Evolutionary conservation across 2,113 vertebrate species (phyloP).

Genomic region (Cathartes aura): DNA sequence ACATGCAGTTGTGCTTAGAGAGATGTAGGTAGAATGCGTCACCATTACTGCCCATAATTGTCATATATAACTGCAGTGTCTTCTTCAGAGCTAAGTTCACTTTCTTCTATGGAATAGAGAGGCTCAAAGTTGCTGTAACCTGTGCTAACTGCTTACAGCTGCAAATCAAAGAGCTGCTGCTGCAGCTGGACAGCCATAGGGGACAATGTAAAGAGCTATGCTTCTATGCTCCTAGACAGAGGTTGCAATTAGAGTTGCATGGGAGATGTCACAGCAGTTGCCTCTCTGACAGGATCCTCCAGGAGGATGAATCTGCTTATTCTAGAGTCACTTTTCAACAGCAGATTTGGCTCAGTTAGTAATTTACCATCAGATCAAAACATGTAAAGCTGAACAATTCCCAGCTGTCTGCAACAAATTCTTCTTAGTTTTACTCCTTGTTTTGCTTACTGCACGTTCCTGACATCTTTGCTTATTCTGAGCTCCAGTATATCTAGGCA

Average conservation of each 20-base stretch:
- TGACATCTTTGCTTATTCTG: not conserved
- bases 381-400: not conserved
- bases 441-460: not conserved
- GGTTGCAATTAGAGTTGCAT: not conserved
- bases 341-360: not conserved
- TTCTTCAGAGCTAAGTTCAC: not conserved
- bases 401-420: not conserved
- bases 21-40: accelerated
- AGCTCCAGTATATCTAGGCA: not conserved
- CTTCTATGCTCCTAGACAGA: not conserved
- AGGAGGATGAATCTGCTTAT: not conserved
- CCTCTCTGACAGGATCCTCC: not conserved
- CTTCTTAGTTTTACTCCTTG: not conserved
- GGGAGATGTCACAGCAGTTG: not conserved
- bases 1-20: not conserved
- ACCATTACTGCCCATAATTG: not conserved
- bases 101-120: not conserved
- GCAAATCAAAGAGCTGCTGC: not conserved
- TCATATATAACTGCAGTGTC: not conserved
- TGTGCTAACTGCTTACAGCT: not conserved
- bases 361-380: not conserved
- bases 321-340: not conserved
- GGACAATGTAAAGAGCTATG: not conserved
- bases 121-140: not conserved
- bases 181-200: not conserved